phyloP scores from a whole-genome alignment of 2,113 vertebrate species.

The Cisticola juncidis region DNA sequence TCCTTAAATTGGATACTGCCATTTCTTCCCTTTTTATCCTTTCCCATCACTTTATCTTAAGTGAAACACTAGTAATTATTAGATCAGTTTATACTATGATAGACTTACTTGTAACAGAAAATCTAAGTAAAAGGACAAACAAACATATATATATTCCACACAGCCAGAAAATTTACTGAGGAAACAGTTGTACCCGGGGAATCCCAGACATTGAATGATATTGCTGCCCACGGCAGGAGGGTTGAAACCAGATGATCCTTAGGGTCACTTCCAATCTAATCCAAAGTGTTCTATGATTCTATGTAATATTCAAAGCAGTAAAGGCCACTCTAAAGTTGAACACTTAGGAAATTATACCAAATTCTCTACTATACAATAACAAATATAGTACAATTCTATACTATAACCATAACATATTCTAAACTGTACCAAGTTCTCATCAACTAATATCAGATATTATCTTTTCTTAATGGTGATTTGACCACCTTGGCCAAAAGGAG shows the following conservation, averaged over 20 bases:
- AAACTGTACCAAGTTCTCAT: slow-evolving; percentile 28
- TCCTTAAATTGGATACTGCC: slow-evolving; percentile 55
- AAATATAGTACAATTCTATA: not conserved
- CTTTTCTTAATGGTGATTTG: slow-evolving; percentile 29
- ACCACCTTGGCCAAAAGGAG: not conserved
- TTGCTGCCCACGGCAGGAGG: not conserved
- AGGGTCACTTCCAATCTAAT: not conserved
- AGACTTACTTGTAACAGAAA: slow-evolving; percentile 73
- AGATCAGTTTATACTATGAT: slow-evolving; percentile 55
- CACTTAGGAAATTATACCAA: slow-evolving; percentile 22
- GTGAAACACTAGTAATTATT: slow-evolving; percentile 63
- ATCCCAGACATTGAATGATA: not conserved
- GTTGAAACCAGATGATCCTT: not conserved
- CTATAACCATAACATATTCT: not conserved
- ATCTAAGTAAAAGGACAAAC: slow-evolving; percentile 47
- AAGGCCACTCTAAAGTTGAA: slow-evolving; percentile 26
- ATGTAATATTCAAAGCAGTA: slow-evolving; percentile 4
- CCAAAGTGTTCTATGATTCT: not conserved
- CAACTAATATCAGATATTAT: slow-evolving; percentile 5
- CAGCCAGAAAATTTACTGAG: slow-evolving; percentile 35
- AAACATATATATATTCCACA: slow-evolving; percentile 11
- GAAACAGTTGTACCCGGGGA: slow-evolving; percentile 52
- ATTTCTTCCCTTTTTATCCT: slow-evolving; percentile 69
- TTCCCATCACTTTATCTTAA: slow-evolving; percentile 47
- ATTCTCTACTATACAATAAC: not conserved